Base-by-base conservation (phyloP, 1,140 invertebrate species). In the Drosophila baimaii region DNA sequence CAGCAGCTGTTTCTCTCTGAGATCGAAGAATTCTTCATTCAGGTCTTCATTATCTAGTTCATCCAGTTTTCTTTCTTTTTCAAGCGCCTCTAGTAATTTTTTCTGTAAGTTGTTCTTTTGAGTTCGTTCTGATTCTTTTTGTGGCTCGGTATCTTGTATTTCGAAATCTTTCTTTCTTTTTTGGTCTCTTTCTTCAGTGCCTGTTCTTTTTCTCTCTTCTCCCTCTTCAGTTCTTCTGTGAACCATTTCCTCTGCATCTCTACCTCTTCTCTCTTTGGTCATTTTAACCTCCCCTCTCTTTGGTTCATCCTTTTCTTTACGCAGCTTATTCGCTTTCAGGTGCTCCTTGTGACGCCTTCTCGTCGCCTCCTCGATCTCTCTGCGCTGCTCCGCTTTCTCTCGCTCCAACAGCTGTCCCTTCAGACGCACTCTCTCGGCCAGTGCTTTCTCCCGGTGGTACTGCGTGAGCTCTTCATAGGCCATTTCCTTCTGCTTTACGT, bases 381-480 rank as follows among this genome's bases (percentile, higher is more conserved):
- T 29, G 4, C 19, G 23, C 5, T 19, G 13, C 9, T 21, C 12
- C 2, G 7, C 3, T 21, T 9, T 9, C 12, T 13, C 17, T 15
- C 0, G 17, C 19, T 21, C 29, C 49, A 15, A 9, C 7, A 3
- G 29, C 1, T 21, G 27, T 6, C 19, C 3, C 27, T 2, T 33
- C 3, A 51, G 12, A 8, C 29, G 44, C 7, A 1, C 21, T 17
- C 58, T n/a, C 21, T 35, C n/a, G 4, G n/a, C 5, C n/a, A 2
- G 3, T 0, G 46, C 46, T 8, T 21, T 23, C n/a, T 55, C 12
- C 4, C 29, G 58, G 29, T 61, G 29, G 8, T 19, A 61, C 13
- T 54, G 8, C 21, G 35, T 61, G 0, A 59, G 33, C 19, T 29
- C 12, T 6, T 59, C 59, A 29, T 58, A 63, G 17, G 17, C 25